Evolutionary conservation across 2,797 vertebrate genomes (phyloP).

Genomic region (Falco novaeseelandiae): DNA sequence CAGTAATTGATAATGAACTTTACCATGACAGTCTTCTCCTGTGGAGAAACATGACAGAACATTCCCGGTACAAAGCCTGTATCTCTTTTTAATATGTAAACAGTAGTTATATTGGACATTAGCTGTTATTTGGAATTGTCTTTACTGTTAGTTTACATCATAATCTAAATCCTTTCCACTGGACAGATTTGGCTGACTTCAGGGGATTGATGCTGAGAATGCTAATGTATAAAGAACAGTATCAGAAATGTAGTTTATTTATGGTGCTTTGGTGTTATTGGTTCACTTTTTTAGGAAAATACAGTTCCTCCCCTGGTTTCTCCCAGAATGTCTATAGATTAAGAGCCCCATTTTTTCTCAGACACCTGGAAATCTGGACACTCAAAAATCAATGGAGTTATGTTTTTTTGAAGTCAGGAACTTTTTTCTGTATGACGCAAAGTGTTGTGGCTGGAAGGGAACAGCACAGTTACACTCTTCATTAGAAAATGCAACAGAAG

Average conservation of each 20-base stretch:
- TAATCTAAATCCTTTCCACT: conserved; percentile 68
- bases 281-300: neutral
- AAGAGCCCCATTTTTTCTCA: neutral
- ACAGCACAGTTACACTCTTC: neutral
- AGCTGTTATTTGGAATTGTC: conserved; percentile 80
- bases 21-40: conserved; percentile 87
- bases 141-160: conserved; percentile 75
- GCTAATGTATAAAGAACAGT: neutral
- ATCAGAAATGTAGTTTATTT: neutral
- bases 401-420: neutral
- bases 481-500: neutral
- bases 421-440: neutral
- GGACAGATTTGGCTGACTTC: conserved; percentile 35
- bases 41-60: conserved; percentile 91
- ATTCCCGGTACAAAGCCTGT: conserved; percentile 83
- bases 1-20: conserved; percentile 86
- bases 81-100: conserved; percentile 87
- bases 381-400: neutral
- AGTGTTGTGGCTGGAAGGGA: neutral
- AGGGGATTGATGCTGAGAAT: neutral
- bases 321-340: neutral
- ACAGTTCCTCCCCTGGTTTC: neutral
- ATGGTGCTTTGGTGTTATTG: neutral
- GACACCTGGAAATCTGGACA: neutral
- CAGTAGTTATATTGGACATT: conserved; percentile 87